Base-by-base conservation (phyloP, 2,113 vertebrate species). In the Chionodraco myersi region DNA sequence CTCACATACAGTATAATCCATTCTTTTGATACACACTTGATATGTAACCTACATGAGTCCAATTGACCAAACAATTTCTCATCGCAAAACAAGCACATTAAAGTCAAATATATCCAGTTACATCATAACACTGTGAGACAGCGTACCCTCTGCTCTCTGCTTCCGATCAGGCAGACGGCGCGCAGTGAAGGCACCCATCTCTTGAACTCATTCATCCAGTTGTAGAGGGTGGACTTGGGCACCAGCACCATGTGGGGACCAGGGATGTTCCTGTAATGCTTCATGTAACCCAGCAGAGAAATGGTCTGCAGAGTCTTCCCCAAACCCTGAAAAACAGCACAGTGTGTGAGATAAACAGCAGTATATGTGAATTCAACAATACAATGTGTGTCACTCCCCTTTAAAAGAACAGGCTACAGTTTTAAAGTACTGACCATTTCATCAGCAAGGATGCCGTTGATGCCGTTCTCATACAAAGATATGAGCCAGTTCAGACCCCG, bases 171-270 rank as follows among this genome's bases (percentile, higher is more conserved):
- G 81, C 98, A 99, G 72, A 99, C 96, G 0, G 98, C 98, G n/a
- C 96, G 94, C 54, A 99, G 96, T 0, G 98, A 98, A 14, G 98
- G 98, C 1, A 99, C 97, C 98, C 98, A 99, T 95, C 98, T 95
- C 91, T 98, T 99, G 89, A 99, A 99, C 86, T 99, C 98, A 62
- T 96, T 98, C 98, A 99, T 99, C 98, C 98, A 99, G 93, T 99
- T 99, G 88, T 98, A 98, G 36, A 99, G 95, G n/a, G 98, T 99
- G 87, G 98, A 99, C 87, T 99, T 99, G 9, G 98, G 98, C 87
- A 99, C 98, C 88, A 99, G 95, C 60, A 99, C 98, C 98, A 99
- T 99, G 90, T 99, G 98, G 80, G 97, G 98, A n/a, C 98, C 98
- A 15, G 97, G 97, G 90, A 99, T 99, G 87, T 96, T 99, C 92